Evolutionary conservation across 2,888 invertebrate genomes (phyloP), one percentile per base, ranked within the genome.

Genomic region (Papilio gigon): DNA sequence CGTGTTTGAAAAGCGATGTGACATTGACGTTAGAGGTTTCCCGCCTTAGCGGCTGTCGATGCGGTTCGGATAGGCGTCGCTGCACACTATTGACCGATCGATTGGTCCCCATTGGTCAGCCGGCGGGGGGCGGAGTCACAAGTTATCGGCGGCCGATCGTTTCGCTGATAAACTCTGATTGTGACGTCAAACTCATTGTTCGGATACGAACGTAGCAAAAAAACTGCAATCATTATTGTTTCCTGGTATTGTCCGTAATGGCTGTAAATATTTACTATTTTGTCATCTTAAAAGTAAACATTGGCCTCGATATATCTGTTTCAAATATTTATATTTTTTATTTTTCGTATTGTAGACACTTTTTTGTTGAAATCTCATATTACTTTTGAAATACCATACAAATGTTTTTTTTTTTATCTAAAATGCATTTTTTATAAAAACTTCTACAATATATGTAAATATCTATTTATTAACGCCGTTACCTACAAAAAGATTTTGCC

Each of bases 51-150:
- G 67, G 53, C 12, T 62, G 63, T 58, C 68, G 35, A 64, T 64
- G 68, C 71, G 58, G 76, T 73, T 77, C 73, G 74, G 77, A 75
- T 77, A 81, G 83, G 84, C 85, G 84, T 80, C 75, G 71, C 77
- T 70, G 74, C 71, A 74, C 71, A 71, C 82, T 81, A 80, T 82
- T 86, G 89, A 86, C 86, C 87, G 79, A 88, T 89, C 87, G 85
- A 90, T 90, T 80, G 85, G 78, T 78, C 66, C 78, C 80, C 83
- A 90, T 90, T 89, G 90, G 90, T 85, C 90, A 85, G 82, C 73
- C 73, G 75, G 74, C 69, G 71, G 75, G 80, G 84, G 90, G 89
- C 89, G 90, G 88, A 80, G 89, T 81, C 77, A 75, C 70, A 74
- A 74, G 76, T 82, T 89, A 89, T 89, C 80, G 81, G 72, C 73